These are phyloP conservation scores for Corythaeola cristata DNA, from an alignment of 2,113 vertebrate genomes.

Conservation along the genomic window DNA sequence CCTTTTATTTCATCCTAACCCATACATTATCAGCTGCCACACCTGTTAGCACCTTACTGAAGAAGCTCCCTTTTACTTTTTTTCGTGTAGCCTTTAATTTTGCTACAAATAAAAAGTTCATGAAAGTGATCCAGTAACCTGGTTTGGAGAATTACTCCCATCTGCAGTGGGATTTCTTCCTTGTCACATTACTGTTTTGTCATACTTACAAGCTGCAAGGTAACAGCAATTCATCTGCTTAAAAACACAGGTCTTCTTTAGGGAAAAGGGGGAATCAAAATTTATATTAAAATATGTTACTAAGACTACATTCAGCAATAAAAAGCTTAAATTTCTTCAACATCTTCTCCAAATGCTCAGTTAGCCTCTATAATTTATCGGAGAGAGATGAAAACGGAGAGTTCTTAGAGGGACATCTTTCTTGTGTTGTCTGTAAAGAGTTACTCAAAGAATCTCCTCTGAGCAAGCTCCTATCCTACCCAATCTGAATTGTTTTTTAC, in stretches of 20 bases:
- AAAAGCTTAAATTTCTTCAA: neutral
- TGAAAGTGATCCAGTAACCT: neutral
- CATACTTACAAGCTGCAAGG: neutral
- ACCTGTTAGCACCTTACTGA: neutral
- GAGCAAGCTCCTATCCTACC: neutral
- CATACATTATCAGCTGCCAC: neutral
- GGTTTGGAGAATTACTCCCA: neutral
- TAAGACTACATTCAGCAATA: neutral
- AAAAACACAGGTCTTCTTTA: neutral
- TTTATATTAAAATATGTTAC: neutral
- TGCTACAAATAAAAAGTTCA: neutral
- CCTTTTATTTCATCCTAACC: neutral
- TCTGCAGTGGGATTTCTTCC: neutral
- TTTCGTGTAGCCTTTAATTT: neutral
- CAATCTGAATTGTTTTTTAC: neutral
- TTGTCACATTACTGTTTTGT: neutral
- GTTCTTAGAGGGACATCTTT: neutral
- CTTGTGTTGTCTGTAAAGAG: neutral
- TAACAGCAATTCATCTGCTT: neutral
- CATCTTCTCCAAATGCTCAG: neutral
- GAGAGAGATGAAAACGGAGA: neutral
- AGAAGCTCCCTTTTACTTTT: neutral
- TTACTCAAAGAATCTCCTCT: neutral
- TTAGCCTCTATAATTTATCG: neutral
- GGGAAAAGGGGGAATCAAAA: too few species aligned